Conservation (phyloP, 2,113 vertebrate genomes). For the Crotalus helleri region DNA sequence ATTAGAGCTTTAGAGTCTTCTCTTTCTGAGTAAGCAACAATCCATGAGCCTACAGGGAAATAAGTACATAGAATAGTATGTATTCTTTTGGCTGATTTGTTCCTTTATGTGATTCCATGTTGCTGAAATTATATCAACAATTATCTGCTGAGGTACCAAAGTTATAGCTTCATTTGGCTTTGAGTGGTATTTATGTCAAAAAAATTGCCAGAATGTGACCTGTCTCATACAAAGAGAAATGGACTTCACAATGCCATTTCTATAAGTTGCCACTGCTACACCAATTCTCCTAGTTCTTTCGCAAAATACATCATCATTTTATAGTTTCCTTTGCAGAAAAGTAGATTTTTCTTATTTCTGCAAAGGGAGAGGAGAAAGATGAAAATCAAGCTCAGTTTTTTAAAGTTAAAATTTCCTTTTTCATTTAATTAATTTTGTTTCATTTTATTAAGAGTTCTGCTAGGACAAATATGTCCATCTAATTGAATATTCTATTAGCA, state of each 20-base stretch:
- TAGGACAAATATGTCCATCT: not conserved
- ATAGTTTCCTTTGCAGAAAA: not conserved
- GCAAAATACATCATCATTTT: not conserved
- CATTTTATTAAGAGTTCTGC: not conserved
- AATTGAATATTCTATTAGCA: not conserved
- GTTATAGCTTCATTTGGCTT: not conserved
- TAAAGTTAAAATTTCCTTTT: too few species aligned
- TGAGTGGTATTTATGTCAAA: not conserved
- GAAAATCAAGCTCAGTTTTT: too few species aligned
- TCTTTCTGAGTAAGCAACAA: not conserved
- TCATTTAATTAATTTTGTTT: too few species aligned
- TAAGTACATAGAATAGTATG: not conserved
- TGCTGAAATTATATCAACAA: not conserved
- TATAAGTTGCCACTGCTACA: not conserved
- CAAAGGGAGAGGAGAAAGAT: not conserved
- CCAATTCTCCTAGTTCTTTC: not conserved
- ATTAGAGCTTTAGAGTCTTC: not conserved
- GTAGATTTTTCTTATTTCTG: not conserved
- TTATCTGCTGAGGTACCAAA: not conserved
- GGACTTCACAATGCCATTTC: not conserved
- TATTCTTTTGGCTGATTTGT: not conserved
- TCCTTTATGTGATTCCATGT: not conserved
- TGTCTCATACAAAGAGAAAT: conserved; percentile 11
- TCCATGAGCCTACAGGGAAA: not conserved
- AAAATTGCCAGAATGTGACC: not conserved